Conservation (phyloP, 2,888 invertebrate genomes). For the Drosophila ustulata region DNA sequence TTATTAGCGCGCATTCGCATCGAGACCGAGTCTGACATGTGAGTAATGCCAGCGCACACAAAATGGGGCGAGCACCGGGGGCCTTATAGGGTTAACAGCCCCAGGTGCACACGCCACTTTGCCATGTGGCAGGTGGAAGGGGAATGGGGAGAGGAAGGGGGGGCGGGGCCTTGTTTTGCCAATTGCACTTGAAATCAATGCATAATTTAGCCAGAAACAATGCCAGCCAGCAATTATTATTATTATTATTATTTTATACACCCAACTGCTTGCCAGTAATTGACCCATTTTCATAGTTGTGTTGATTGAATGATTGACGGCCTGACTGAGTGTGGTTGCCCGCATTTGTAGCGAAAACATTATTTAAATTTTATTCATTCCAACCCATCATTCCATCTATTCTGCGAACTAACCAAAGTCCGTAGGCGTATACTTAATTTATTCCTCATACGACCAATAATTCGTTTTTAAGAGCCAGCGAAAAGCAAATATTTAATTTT, state of each 20-base stretch:
- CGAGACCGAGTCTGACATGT: conserved; percentile 10
- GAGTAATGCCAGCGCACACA: conserved; percentile 3
- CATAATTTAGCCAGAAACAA: conserved; percentile 22
- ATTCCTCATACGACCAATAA: background rate
- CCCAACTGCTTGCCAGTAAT: background rate
- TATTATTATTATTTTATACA: background rate
- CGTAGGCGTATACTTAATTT: conserved; percentile 3
- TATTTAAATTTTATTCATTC: background rate
- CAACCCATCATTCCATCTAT: background rate
- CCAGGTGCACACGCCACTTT: conserved; percentile 19
- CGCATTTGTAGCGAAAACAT: background rate
- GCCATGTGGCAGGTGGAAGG: background rate
- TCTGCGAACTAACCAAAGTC: background rate
- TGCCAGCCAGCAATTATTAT: background rate
- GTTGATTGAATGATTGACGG: background rate
- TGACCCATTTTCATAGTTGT: background rate
- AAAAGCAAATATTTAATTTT: too few species aligned
- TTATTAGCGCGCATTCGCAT: conserved; percentile 27
- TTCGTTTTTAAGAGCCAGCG: background rate
- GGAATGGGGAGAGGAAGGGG: background rate
- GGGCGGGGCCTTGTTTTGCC: conserved; percentile 14
- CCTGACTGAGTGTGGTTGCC: too few species aligned
- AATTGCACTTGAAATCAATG: conserved; percentile 34
- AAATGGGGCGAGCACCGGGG: background rate
- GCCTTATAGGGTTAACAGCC: conserved; percentile 28